phyloP scores from a whole-genome alignment of 2,113 vertebrate genomes.

The Nematolebias whitei region DNA sequence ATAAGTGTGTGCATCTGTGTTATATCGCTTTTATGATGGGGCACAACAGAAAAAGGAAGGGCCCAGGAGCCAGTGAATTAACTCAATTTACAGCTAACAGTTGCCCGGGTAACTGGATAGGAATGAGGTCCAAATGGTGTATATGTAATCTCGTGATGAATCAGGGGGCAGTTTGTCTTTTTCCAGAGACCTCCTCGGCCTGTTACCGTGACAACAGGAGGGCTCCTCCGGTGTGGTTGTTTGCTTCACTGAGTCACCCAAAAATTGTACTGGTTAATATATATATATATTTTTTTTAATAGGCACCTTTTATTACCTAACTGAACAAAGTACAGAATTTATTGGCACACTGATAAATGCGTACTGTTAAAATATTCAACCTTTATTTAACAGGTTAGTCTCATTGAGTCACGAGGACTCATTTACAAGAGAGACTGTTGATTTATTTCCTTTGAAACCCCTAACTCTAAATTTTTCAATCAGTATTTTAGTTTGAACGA shows the following conservation, averaged over 20 bases:
- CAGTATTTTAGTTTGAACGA: too few species aligned
- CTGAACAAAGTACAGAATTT: too few species aligned
- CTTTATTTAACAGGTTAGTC: too few species aligned
- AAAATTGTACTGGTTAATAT: conserved; percentile 1
- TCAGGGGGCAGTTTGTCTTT: conserved; percentile 31
- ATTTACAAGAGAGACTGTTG: too few species aligned
- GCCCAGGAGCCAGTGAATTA: conserved; percentile 64
- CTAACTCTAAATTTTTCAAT: too few species aligned
- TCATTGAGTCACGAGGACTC: too few species aligned
- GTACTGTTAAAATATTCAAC: too few species aligned
- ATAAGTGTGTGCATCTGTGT: conserved; percentile 43
- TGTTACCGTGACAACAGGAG: conserved; percentile 55
- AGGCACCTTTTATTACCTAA: too few species aligned
- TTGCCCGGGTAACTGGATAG: conserved; percentile 64
- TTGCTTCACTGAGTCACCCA: conserved; percentile 56
- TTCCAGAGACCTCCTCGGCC: conserved; percentile 49
- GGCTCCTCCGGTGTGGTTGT: conserved; percentile 26
- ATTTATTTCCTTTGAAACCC: too few species aligned
- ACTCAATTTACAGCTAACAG: conserved; percentile 68
- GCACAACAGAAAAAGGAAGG: conserved; percentile 69
- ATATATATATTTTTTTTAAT: too few species aligned
- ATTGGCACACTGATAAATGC: too few species aligned
- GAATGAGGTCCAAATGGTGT: conserved; percentile 65
- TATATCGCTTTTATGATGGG: conserved; percentile 68
- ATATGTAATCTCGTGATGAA: conserved; percentile 71